These are phyloP conservation scores for Tonatia bakeri DNA, from an alignment of 2,113 vertebrate genomes.

Conservation along the genomic window DNA sequence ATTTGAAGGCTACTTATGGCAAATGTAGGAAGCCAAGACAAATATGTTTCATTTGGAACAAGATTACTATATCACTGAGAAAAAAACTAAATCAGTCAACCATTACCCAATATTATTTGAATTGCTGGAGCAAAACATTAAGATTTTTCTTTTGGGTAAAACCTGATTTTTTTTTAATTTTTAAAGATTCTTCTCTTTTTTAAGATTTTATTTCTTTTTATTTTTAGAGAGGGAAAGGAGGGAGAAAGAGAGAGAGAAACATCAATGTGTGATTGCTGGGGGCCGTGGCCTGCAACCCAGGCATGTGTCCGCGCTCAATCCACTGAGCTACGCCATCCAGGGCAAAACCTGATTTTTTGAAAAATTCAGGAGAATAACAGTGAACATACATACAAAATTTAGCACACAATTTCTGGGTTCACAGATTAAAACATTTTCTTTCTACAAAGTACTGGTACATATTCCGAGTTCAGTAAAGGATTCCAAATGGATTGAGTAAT, in stretches of 20 bases:
- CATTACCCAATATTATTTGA: neutral
- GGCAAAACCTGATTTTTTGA: neutral
- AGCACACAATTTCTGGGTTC: neutral
- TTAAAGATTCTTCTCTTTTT: no score
- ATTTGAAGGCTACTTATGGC: neutral
- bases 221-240: no score
- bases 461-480: neutral
- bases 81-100: neutral
- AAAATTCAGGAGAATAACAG: neutral
- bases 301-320: no score
- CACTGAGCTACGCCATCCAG: no score
- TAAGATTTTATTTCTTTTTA: no score
- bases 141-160: slow-evolving; percentile 22
- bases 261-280: no score
- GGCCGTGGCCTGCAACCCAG: no score
- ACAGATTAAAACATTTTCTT: neutral
- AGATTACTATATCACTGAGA: neutral
- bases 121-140: neutral
- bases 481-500: neutral
- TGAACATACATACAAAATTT: neutral
- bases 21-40: neutral
- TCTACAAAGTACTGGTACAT: neutral
- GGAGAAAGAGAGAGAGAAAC: no score
- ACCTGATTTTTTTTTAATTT: neutral
- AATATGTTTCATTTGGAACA: neutral